Conservation (phyloP, 2,113 vertebrate species). For the Gasterosteus nipponicus region DNA sequence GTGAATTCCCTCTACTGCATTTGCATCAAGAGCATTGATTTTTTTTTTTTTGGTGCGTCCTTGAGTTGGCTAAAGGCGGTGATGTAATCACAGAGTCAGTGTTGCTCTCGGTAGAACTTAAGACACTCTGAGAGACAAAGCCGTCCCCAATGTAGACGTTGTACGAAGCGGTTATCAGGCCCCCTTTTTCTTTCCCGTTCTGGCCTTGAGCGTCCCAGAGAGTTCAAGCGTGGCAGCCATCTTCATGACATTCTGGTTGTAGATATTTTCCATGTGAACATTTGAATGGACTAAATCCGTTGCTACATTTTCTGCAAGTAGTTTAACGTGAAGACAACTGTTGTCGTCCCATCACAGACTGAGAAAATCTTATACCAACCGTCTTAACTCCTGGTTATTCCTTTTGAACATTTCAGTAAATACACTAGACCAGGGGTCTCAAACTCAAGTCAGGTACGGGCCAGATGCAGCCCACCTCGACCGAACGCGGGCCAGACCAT, state of each 20-base stretch:
- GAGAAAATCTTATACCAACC: constrained; percentile 4
- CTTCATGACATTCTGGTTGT: background rate
- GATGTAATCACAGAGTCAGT: constrained; percentile 77
- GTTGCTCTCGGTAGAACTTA: constrained; percentile 58
- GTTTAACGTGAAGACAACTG: background rate
- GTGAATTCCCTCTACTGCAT: constrained; percentile 72
- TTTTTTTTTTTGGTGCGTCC: constrained; percentile 52
- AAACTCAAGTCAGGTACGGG: too few species aligned
- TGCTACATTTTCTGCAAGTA: background rate
- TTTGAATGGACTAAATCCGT: background rate
- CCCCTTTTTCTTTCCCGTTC: constrained; percentile 34
- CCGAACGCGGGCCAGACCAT: too few species aligned
- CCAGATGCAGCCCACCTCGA: too few species aligned
- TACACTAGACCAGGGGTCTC: background rate
- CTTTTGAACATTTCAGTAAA: background rate
- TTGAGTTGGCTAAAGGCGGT: constrained; percentile 71
- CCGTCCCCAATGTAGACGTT: constrained; percentile 11
- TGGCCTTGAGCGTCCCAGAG: constrained; percentile 17
- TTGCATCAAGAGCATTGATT: constrained; percentile 76
- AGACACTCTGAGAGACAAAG: constrained; percentile 43
- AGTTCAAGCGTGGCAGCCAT: constrained; percentile 18
- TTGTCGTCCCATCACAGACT: background rate
- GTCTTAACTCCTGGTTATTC: background rate
- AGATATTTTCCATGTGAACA: background rate
- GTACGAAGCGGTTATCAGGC: constrained; percentile 32